Evolutionary conservation across 2,888 invertebrate species (phyloP), one percentile per base, ranked within the genome.

Genomic region (Mimachlamys varia): DNA sequence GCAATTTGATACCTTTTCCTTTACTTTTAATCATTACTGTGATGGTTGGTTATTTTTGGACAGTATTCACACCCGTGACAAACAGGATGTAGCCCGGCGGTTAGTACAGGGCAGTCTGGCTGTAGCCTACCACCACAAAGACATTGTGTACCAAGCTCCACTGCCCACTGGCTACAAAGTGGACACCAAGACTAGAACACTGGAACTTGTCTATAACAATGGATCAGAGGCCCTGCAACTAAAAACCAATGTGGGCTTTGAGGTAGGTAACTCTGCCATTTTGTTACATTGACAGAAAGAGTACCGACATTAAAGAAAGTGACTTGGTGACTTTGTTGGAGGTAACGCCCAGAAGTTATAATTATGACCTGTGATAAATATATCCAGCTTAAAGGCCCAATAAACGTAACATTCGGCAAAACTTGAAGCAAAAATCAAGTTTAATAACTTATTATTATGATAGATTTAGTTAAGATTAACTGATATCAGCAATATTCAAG

Each of bases 61-160:
- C 91, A 93, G 93, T n/a, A 93, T 94, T 22, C 94, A 93, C 88
- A 93, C 94, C n/a, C 88, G 92, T 0, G 76, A 92, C 89, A 94
- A 94, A 89, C 91, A 90, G n/a, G 93, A 91, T 58, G 89, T 95
- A 15, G 94, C 93, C 15, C 90, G 92, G 17, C 91, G 95, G 15
- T 91, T 95, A 50, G 90, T 92, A 44, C 53, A 91, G 19, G 93
- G 93, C 1, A 92, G 92, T n/a, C 49, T 93, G 50, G 90, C 92
- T 19, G 91, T 94, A 49, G 94, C 93, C 13, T 95, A 95, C 89
- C 90, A 91, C 15, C 88, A 90, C 76, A 90, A 49, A 22, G 88
- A 89, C 37, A 88, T 92, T 27, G 87, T 50, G 15, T 93, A 90
- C 90, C 92, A 93, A 88, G 94, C 94, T 10, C 94, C 94, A 62